Evolutionary conservation across 2,888 invertebrate species (phyloP).

Genomic region (Drosophila limbata): DNA sequence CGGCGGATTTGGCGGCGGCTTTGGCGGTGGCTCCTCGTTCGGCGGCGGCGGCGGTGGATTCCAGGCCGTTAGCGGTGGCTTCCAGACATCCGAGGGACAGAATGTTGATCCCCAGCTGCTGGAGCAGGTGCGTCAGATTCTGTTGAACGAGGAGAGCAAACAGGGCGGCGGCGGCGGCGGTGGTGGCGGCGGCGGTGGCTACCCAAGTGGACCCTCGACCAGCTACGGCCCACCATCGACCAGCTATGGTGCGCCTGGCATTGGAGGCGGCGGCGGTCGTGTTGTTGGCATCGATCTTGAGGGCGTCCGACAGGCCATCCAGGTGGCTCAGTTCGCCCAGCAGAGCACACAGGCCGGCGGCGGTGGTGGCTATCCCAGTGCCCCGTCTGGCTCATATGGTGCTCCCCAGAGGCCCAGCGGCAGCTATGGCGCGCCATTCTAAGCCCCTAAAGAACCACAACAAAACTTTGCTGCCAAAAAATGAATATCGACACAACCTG

Average conservation of each 20-base stretch:
- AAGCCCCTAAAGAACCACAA: slow-evolving; percentile 44
- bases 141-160: slow-evolving; percentile 92
- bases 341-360: slow-evolving; percentile 86
- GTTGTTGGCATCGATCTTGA: slow-evolving; percentile 94
- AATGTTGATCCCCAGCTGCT: slow-evolving; percentile 92
- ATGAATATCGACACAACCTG: slow-evolving; percentile 47
- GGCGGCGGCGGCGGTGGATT: slow-evolving; percentile 89
- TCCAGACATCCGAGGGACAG: slow-evolving; percentile 93
- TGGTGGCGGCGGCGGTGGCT: slow-evolving; percentile 83
- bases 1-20: slow-evolving; percentile 85
- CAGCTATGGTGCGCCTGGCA: slow-evolving; percentile 88
- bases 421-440: slow-evolving; percentile 88
- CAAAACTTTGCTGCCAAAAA: slow-evolving; percentile 72
- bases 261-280: slow-evolving; percentile 80
- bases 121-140: slow-evolving; percentile 93
- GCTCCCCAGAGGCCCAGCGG: slow-evolving; percentile 88
- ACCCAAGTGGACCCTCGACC: slow-evolving; percentile 86
- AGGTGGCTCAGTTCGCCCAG: slow-evolving; percentile 94
- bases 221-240: slow-evolving; percentile 88
- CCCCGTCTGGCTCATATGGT: slow-evolving; percentile 87
- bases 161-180: slow-evolving; percentile 86
- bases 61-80: slow-evolving; percentile 91
- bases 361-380: slow-evolving; percentile 85
- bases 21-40: slow-evolving; percentile 85
- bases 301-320: slow-evolving; percentile 94